A percentile compares a stretch with the other conserved stretches of the same genome.
phyloP scores from a whole-genome alignment of 2,797 vertebrate genomes.

The Cyclopterus lumpus region DNA sequence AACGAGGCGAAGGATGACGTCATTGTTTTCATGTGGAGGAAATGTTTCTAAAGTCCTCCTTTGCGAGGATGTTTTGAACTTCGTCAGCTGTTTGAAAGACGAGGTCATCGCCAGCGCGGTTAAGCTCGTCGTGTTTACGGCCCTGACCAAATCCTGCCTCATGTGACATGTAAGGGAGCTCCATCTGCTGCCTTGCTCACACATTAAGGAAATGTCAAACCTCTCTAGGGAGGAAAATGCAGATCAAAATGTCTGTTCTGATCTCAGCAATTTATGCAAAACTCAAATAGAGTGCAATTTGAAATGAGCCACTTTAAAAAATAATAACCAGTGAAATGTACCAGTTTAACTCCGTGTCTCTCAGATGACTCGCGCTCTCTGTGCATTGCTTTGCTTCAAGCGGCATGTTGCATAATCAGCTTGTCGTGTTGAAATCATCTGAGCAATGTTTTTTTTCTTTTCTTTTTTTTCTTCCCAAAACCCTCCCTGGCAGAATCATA shows the following conservation, averaged over 20 bases:
- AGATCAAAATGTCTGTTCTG: not conserved
- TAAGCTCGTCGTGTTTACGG: slow-evolving; percentile 21
- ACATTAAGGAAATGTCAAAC: slow-evolving; percentile 8
- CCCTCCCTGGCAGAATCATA: slow-evolving; percentile 38
- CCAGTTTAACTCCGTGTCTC: slow-evolving; percentile 15
- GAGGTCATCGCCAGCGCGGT: slow-evolving; percentile 37
- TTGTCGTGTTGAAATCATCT: slow-evolving; percentile 51
- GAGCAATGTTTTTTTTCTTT: slow-evolving; percentile 16
- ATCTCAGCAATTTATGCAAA: not conserved
- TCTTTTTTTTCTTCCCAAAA: not conserved
- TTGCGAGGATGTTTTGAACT: slow-evolving; percentile 46
- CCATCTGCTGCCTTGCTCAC: slow-evolving; percentile 26
- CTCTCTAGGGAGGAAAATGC: not conserved
- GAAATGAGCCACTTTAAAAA: not conserved
- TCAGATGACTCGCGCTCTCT: slow-evolving; percentile 30
- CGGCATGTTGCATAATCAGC: slow-evolving; percentile 67
- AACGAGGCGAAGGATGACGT: slow-evolving; percentile 37
- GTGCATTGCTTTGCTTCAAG: slow-evolving; percentile 39
- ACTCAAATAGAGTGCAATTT: not conserved
- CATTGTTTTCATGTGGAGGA: slow-evolving; percentile 59
- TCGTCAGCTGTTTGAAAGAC: slow-evolving; percentile 58
- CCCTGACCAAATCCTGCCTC: slow-evolving; percentile 10
- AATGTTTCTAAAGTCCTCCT: slow-evolving; percentile 20
- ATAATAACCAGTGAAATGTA: not conserved
- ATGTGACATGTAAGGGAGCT: not conserved